phyloP scores from a whole-genome alignment of 30 jellyfish, hydroid and myxozoan genomes.

The Phacellophora camtschatica region DNA sequence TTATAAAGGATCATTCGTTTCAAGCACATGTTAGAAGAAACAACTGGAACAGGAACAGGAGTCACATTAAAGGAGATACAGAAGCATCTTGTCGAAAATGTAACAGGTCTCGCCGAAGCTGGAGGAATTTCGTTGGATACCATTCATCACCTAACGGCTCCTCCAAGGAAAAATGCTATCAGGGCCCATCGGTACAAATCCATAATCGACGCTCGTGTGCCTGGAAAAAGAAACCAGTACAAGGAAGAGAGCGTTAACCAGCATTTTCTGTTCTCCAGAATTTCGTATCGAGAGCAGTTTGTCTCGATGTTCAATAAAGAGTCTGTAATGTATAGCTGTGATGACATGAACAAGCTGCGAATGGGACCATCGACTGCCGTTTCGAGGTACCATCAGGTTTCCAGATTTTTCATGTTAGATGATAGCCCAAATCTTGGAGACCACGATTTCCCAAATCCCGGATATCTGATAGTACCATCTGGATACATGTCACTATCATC shows the following conservation, averaged over 20 bases:
- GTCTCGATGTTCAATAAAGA: not conserved
- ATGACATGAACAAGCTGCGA: slow-evolving; percentile 40
- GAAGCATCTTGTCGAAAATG: slow-evolving; percentile 1
- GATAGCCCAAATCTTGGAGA: not conserved
- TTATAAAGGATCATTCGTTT: not conserved
- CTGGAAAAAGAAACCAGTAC: slow-evolving; percentile 5
- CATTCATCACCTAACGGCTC: not conserved
- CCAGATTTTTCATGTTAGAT: not conserved
- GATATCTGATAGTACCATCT: slow-evolving; percentile 26
- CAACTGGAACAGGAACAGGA: slow-evolving; percentile 23
- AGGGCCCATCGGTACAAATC: slow-evolving; percentile 5
- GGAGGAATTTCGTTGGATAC: slow-evolving; percentile 3
- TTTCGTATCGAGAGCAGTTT: slow-evolving; percentile 9
- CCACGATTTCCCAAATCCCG: slow-evolving; percentile 49
- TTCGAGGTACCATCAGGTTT: slow-evolving; percentile 34
- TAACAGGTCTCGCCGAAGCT: not conserved
- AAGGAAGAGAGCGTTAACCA: slow-evolving; percentile 18
- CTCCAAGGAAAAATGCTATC: slow-evolving; percentile 3
- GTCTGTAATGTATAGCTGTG: slow-evolving; percentile 14
- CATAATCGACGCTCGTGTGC: slow-evolving; percentile 5
- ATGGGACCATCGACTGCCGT: slow-evolving; percentile 58
- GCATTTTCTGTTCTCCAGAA: slow-evolving; percentile 3
- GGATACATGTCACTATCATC: not conserved
- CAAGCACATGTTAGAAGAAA: not conserved
- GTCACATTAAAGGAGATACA: not conserved